Base-by-base conservation (phyloP, 1,140 invertebrate genomes). In the Leucophenga varia region DNA sequence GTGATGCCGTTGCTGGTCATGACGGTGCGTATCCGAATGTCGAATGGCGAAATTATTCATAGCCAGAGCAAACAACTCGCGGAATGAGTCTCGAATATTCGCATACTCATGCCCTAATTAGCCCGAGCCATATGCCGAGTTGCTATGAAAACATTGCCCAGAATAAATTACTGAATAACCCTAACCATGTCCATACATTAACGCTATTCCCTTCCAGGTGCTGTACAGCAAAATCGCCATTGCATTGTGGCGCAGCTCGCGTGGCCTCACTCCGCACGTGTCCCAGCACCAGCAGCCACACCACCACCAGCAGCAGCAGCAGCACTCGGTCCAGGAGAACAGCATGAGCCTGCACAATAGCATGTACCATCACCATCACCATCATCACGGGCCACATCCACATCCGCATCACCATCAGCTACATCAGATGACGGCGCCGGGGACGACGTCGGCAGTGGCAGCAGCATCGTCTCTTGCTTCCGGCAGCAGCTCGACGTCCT, bases 191-290 rank as follows among this genome's bases (percentile, higher is more conserved):
- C n/a, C n/a, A n/a, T n/a, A n/a, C n/a, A n/a, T n/a, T n/a, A n/a
- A 58, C 79, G 81, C 39, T 32, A 4, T 16, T 13, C 22, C 13
- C 18, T 22, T 12, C 36, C 72, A 85, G 84, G 79, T 84, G 28
- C 50, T 86, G 1, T 90, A 90, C 57, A 86, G 84, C 38, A 79
- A 84, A 52, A 89, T 90, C 49, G 87, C 86, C 3, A 79, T 89
- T 9, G 85, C 82, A 0, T 65, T 90, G 16, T 89, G 87, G 86
- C 81, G 80, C 53, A 87, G 84, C 52, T 83, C 82, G 0, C 78
- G 81, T 17, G 80, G 81, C 7, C 65, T 85, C 8, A 79, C 82
- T 40, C 75, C 76, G 40, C 78, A 79, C 58, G 44, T 76, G 49
- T 74, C 43, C 61, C 46, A 65, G 51, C 48, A 40, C 39, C 70